Percentiles rank a stretch among this genome's conserved stretches.
Conservation (phyloP, 2,113 vertebrate genomes). For the Felis catus region DNA sequence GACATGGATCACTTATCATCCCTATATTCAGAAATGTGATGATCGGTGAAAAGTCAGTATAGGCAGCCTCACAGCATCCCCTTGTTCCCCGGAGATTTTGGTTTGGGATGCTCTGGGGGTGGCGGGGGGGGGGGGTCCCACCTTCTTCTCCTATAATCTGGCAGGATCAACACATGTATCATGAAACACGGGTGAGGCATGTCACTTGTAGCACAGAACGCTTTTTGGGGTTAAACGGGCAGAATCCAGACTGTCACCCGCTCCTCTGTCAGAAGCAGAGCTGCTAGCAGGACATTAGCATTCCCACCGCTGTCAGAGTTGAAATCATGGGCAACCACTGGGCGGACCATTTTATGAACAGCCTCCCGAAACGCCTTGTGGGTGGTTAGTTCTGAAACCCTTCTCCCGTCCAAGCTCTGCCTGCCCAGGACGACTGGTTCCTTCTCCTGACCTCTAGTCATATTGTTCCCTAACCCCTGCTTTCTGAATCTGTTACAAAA, state of each 20-base stretch:
- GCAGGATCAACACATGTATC: accelerated
- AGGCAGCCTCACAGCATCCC: neutral
- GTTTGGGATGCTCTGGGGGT: accelerated
- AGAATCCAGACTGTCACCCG: accelerated
- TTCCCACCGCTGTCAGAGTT: no score
- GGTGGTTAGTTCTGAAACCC: accelerated
- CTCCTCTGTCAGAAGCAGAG: neutral
- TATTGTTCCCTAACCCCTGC: accelerated
- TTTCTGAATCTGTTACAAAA: neutral
- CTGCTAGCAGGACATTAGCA: accelerated
- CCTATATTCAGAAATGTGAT: neutral
- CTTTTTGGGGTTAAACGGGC: accelerated
- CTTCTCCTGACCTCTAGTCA: neutral
- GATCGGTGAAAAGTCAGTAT: neutral
- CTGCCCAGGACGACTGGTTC: accelerated
- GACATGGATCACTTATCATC: accelerated
- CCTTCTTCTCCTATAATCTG: neutral
- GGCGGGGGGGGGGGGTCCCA: neutral
- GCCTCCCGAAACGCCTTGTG: no score
- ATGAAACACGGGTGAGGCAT: accelerated
- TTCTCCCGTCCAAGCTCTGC: neutral
- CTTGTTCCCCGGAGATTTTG: neutral
- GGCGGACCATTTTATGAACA: neutral
- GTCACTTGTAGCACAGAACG: neutral
- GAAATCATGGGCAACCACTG: accelerated